Evolutionary conservation across 2,113 vertebrate genomes (phyloP), one percentile per base, ranked within the genome.

Genomic region (Corythaeola cristata): DNA sequence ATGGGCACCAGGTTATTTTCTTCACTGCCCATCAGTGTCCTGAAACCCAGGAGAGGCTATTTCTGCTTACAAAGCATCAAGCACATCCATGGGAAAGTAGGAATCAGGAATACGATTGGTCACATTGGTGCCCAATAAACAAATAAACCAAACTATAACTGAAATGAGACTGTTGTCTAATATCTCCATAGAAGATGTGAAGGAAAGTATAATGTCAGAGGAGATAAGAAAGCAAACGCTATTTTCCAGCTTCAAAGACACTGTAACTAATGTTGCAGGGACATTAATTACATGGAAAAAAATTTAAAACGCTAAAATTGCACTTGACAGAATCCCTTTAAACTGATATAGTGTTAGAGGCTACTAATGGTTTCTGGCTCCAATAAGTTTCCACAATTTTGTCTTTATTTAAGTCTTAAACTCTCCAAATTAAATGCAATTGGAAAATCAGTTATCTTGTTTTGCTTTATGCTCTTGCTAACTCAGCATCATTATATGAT

Each of bases 391-490:
- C 90, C 88, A 53, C 15, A 63, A 73, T 95, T 93, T 96, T 88
- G 62, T 71, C 66, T 96, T 96, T 96, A 79, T 88, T 96, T 93
- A 96, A 96, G 82, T 69, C 88, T 96, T 93, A 93, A 93, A 90
- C 37, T 89, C 76, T 85, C 49, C 59, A 77, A 96, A 97, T 96
- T 35, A 93, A 94, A 95, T 63, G 86, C 75, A 88, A 93, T 96
- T 94, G 96, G 95, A 96, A 97, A 96, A 96, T 92, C 93, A 63
- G 91, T 95, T 96, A 50, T 91, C n/a, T 79, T 90, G 87, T 39
- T 93, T 89, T 96, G 81, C 77, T 96, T 96, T 89, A 80, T 81
- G 82, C 89, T 91, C 75, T 11, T 96, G 95, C 90, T 90, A 79
- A 27, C 45, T 96, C 95, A 97, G 94, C 91, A 94, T 76, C 39